Base-by-base conservation (phyloP, 2,888 invertebrate species). In the Harpagoxenus sublaevis region DNA sequence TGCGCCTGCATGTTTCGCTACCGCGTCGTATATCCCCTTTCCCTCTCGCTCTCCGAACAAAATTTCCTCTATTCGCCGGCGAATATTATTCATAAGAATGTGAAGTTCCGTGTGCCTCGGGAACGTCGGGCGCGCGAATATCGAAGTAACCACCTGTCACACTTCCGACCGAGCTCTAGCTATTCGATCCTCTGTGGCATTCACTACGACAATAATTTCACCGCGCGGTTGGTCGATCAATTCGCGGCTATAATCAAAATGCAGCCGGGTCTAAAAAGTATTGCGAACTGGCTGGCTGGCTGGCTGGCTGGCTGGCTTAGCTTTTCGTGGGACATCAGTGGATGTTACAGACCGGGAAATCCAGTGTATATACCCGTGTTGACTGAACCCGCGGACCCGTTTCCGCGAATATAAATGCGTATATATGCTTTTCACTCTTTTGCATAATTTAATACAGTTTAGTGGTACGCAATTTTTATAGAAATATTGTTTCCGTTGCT, bases 71-170 rank as follows among this genome's bases (percentile, higher is more conserved):
- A 23, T 15, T 57, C 55, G 48, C 39, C 45, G 70, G 42, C 83
- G 90, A 89, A 65, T 88, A 88, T 89, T 88, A 88, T 87, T 86
- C 77, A 75, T 85, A 75, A 60, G 83, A 79, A 79, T 79, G 71
- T 60, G 35, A 85, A 85, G 83, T 85, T 84, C 62, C 57, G 42
- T 73, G 60, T 70, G 66, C 68, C 53, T 62, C 81, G 74, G 62
- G n/a, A 15, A 66, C 42, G 78, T 28, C 35, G 62, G 66, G 63
- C 57, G 39, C 83, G 83, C 86, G 87, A 84, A 84, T 85, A 79
- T 83, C 71, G 78, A 82, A 83, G 66, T 83, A 85, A 85, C 90
- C 88, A 90, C 86, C 89, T 89, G 90, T 84, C 89, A 84, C 87
- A 83, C 87, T 89, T 89, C 86, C 88, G 73, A 79, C 71, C 42